Evolutionary conservation across 2,797 vertebrate genomes (phyloP), one percentile per base, ranked within the genome.

Genomic region (Gouania willdenowi): DNA sequence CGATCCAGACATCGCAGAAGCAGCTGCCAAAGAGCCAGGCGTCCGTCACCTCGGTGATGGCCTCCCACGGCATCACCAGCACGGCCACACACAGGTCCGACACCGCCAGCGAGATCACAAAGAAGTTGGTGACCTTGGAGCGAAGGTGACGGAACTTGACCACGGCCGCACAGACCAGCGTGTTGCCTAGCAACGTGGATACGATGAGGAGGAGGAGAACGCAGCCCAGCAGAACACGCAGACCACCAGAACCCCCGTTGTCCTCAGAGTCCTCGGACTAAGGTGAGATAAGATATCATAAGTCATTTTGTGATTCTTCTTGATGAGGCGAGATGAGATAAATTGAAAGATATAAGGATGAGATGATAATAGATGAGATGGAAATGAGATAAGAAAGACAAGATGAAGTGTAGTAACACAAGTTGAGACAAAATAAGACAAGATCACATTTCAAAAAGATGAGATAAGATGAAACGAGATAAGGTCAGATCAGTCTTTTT

Each of bases 21-120:
- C 72, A 47, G 0, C 90, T 90, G 0, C 90, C 90, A 0, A 91
- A 92, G 3, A 89, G 79, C 90, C 89, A 90, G 8, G 77, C 85
- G 1, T 89, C 87, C 0, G 58, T 70, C 23, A 89, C 88, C 51
- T 88, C 79, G 0, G 79, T 71, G 24, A 84, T 82, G 0, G 89
- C 91, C 52, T 89, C 85, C 91, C 89, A 92, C 2, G 88, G 90
- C 90, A 90, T 92, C 74, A 91, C 90, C 19, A 92, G 82, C 4
- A 91, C 67, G 0, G 87, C 90, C 71, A 92, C 90, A 5, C 90
- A 81, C 16, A 92, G 84, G 66, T 92, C 89, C 0, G 90, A 91
- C 37, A 90, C 83, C 0, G 90, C 90, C 71, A 92, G 42, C 0
- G 91, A 93, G 51, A 91, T 74, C 5, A 91, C 71, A 0, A 93